phyloP scores from a whole-genome alignment of 2,888 invertebrate species.

The Drosophila nr. fundita region DNA sequence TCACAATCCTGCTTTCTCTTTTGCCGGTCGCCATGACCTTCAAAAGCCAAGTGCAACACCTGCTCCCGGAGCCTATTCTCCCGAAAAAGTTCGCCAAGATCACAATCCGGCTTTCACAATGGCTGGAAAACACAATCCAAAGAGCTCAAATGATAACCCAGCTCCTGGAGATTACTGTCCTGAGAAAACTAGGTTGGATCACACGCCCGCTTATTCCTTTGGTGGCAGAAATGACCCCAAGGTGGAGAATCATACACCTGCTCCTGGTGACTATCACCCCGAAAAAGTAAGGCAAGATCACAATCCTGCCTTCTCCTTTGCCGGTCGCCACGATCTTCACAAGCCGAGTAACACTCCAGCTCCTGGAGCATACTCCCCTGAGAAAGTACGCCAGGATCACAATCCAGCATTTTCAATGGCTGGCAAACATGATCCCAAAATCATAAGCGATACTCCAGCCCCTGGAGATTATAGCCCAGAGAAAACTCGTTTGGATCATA shows the following conservation, averaged over 20 bases:
- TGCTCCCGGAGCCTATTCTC: conserved; percentile 87
- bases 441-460: conserved; percentile 85
- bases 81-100: conserved; percentile 85
- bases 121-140: conserved; percentile 86
- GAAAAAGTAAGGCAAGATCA: conserved; percentile 85
- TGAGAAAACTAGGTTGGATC: conserved; percentile 85
- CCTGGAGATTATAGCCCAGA: conserved; percentile 87
- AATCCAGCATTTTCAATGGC: conserved; percentile 86
- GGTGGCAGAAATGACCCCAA: conserved; percentile 87
- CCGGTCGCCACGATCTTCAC: conserved; percentile 86
- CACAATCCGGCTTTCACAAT: conserved; percentile 86
- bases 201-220: conserved; percentile 87
- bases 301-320: conserved; percentile 87
- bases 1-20: conserved; percentile 88
- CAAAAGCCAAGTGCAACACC: conserved; percentile 88
- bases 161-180: conserved; percentile 86
- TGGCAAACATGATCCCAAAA: conserved; percentile 86
- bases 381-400: conserved; percentile 85
- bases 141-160: conserved; percentile 86
- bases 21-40: conserved; percentile 89
- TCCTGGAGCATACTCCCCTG: conserved; percentile 87
- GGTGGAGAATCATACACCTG: conserved; percentile 85
- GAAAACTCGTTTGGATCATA: conserved; percentile 86
- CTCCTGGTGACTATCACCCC: conserved; percentile 86
- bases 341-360: conserved; percentile 88